Evolutionary conservation across 2,888 invertebrate genomes (phyloP).

Genomic region (Orthonevra nobilis): DNA sequence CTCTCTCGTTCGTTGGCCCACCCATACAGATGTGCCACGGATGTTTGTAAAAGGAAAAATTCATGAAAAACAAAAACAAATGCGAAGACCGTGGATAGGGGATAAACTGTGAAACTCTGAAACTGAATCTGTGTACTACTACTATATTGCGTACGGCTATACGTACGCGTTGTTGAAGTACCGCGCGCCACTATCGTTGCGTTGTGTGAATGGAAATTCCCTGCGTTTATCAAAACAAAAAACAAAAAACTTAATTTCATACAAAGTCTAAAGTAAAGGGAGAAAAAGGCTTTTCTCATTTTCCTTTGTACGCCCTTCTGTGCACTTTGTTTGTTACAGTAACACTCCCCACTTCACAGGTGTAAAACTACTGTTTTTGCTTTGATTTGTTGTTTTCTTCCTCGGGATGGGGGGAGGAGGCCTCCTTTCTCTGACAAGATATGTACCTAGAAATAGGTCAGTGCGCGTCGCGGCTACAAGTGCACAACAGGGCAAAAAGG

Average conservation of each 20-base stretch:
- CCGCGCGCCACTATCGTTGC: slow-evolving; percentile 11
- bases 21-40: slow-evolving; percentile 24
- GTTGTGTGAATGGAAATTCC: slow-evolving; percentile 50
- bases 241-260: neutral
- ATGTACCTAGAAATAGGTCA: slow-evolving; percentile 52
- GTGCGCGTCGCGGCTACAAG: slow-evolving; percentile 41
- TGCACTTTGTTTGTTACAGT: too few species aligned
- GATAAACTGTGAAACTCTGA: slow-evolving; percentile 7
- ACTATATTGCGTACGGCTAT: slow-evolving; percentile 7
- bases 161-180: slow-evolving; percentile 31
- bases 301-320: too few species aligned
- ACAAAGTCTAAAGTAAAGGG: neutral
- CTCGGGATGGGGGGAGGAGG: neutral
- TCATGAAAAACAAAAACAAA: slow-evolving; percentile 50
- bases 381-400: neutral
- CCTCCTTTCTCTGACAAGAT: neutral
- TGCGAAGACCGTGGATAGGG: neutral
- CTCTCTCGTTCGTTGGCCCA: too few species aligned
- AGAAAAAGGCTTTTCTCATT: too few species aligned
- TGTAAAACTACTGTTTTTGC: slow-evolving; percentile 23
- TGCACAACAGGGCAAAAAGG: slow-evolving; percentile 12
- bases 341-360: slow-evolving; percentile 19
- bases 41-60: slow-evolving; percentile 41
- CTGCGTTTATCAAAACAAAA: slow-evolving; percentile 5
- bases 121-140: too few species aligned